Evolutionary conservation across 2,888 invertebrate genomes (phyloP).

Genomic region (Merodon equestris): DNA sequence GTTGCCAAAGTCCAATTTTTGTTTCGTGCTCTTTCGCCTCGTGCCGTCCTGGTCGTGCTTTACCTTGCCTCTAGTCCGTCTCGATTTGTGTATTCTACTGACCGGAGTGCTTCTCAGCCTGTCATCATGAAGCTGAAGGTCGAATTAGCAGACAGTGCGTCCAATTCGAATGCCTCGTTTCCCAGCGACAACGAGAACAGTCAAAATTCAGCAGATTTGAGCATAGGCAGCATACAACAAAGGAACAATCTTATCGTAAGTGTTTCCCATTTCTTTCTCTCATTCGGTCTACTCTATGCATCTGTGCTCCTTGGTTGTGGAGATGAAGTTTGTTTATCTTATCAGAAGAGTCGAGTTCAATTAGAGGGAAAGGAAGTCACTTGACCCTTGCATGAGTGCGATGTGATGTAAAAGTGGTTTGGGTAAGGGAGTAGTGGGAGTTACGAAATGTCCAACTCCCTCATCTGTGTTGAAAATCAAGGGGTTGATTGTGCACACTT

Average conservation of each 20-base stretch:
- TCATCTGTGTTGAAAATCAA: no score
- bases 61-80: not conserved
- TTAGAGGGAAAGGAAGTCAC: not conserved
- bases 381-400: no score
- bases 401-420: no score
- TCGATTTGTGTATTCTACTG: conserved; percentile 13
- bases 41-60: no score
- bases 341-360: conserved; percentile 4
- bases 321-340: conserved; percentile 11
- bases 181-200: conserved; percentile 55
- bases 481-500: no score
- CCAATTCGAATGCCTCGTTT: conserved; percentile 55
- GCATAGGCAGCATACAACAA: conserved; percentile 35
- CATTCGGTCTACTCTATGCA: not conserved
- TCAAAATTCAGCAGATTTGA: conserved; percentile 58
- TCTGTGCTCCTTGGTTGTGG: no score
- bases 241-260: conserved; percentile 67
- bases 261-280: conserved; percentile 14
- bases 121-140: conserved; percentile 63
- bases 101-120: not conserved
- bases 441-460: no score
- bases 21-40: not conserved
- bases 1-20: conserved; percentile 40
- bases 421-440: no score
- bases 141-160: conserved; percentile 55